Conservation (phyloP, 2,888 invertebrate species). For the Cremastinae sp. region DNA sequence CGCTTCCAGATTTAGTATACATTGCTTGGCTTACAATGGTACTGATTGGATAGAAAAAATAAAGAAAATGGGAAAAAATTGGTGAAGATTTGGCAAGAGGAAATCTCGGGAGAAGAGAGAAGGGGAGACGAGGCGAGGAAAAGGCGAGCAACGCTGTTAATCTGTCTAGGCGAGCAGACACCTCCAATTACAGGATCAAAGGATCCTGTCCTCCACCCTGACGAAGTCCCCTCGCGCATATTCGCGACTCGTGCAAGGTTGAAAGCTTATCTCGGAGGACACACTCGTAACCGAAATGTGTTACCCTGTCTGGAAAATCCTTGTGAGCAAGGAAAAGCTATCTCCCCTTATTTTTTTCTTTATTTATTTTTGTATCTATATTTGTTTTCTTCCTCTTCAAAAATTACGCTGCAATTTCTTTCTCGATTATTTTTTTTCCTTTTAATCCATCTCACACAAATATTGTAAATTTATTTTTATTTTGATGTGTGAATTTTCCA, state of each 20-base stretch:
- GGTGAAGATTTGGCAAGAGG: slow-evolving; percentile 32
- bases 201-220: slow-evolving; percentile 59
- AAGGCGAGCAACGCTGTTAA: slow-evolving; percentile 54
- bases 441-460: too few species aligned
- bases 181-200: slow-evolving; percentile 75
- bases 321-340: slow-evolving; percentile 39
- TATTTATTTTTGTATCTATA: slow-evolving; percentile 8
- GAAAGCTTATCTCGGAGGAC: slow-evolving; percentile 62
- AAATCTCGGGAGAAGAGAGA: slow-evolving; percentile 54
- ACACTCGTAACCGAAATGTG: slow-evolving; percentile 30
- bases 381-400: neutral
- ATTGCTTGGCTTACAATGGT: too few species aligned
- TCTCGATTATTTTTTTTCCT: too few species aligned
- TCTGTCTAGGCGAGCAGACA: slow-evolving; percentile 66
- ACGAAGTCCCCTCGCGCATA: slow-evolving; percentile 15
- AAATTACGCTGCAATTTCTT: too few species aligned
- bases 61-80: too few species aligned
- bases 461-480: too few species aligned
- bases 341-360: slow-evolving; percentile 47
- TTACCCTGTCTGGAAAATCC: slow-evolving; percentile 15
- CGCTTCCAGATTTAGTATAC: too few species aligned
- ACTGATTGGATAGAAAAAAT: too few species aligned
- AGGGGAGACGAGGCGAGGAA: slow-evolving; percentile 34
- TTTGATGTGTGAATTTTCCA: too few species aligned
- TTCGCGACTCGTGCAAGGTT: slow-evolving; percentile 26